These are phyloP conservation scores for Macaca fascicularis DNA, from an alignment of 2,113 vertebrate species.

Conservation along the genomic window T2T-MFA8v1.1 NC_088386.1:13193001-13193500, in stretches of 20 bases:
- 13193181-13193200: no score
- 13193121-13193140: background rate
- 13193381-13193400: background rate
- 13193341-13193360: background rate
- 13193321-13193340: background rate
- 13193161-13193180: background rate
- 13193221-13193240: background rate
- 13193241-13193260: slow-evolving; percentile 16
- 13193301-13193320: background rate
- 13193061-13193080: background rate
- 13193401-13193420: background rate
- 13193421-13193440: background rate
- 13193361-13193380: background rate
- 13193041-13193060: background rate
- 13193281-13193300: background rate
- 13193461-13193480: background rate
- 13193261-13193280: background rate
- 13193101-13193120: background rate
- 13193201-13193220: background rate
- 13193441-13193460: slow-evolving; percentile 23
- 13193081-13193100: background rate
- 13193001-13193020: background rate
- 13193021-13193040: background rate
- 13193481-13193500: background rate
- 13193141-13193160: background rate